A percentile compares a stretch with the other conserved stretches of the same genome.
Conservation (phyloP, 2,888 invertebrate genomes). For the Dyspetes luteomarginatus region DNA sequence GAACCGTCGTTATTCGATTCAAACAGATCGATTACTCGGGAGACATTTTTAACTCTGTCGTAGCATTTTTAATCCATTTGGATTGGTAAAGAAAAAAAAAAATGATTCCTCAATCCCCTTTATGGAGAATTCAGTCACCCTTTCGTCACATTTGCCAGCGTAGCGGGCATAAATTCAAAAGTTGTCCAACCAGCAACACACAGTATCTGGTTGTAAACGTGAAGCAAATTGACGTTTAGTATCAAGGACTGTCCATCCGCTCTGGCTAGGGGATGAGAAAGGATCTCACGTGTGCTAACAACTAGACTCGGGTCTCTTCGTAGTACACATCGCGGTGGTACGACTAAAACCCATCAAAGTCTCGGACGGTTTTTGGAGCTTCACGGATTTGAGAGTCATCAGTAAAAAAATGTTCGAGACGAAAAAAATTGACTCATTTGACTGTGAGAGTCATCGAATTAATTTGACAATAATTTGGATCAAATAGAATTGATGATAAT, state of each 20-base stretch:
- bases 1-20: too few species aligned
- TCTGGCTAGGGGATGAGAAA: constrained; percentile 5
- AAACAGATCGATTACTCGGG: too few species aligned
- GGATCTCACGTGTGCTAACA: too few species aligned
- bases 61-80: too few species aligned
- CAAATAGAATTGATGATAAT: too few species aligned
- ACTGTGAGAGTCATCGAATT: too few species aligned
- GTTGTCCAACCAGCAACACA: constrained; percentile 36
- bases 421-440: too few species aligned
- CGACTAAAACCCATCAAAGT: constrained; percentile 60
- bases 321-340: constrained; percentile 31
- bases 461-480: too few species aligned
- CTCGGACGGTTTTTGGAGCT: constrained; percentile 1
- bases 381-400: background rate
- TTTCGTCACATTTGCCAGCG: background rate
- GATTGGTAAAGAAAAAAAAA: background rate
- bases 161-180: constrained; percentile 29
- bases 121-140: background rate
- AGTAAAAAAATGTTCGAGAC: too few species aligned
- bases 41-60: too few species aligned
- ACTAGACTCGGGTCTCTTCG: constrained; percentile 6
- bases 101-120: background rate
- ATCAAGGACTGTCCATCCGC: constrained; percentile 48
- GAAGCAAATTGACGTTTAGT: constrained; percentile 60
- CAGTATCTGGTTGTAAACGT: constrained; percentile 28